Evolutionary conservation across 2,888 invertebrate genomes (phyloP).

Genomic region (Gortyna flavago): DNA sequence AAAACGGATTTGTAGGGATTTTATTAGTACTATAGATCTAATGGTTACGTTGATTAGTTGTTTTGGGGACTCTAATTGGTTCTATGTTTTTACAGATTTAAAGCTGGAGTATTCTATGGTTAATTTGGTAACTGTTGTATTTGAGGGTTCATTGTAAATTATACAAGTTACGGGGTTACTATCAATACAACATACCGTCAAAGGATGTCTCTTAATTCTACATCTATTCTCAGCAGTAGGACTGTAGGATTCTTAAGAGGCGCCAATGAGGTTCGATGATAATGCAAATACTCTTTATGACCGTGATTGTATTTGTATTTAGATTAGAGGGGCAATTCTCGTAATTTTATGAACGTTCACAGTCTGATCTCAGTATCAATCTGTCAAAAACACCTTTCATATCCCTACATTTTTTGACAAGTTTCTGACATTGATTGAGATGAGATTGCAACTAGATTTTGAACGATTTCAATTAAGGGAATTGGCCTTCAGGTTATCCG

Average conservation of each 20-base stretch:
- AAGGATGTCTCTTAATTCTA: not conserved
- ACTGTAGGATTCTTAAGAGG: not conserved
- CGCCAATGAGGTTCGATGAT: not conserved
- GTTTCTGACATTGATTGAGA: not conserved
- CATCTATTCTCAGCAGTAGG: not conserved
- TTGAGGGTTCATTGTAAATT: conserved; percentile 15
- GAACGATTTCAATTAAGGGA: not conserved
- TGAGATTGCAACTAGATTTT: not conserved
- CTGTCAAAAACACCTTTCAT: no score
- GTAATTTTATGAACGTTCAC: not conserved
- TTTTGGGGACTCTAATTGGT: conserved; percentile 55
- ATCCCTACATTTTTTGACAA: not conserved
- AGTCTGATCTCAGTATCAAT: no score
- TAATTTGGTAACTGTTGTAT: conserved; percentile 11
- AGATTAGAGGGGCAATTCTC: not conserved
- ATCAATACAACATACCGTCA: not conserved
- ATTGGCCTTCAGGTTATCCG: not conserved
- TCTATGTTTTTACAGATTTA: conserved; percentile 22
- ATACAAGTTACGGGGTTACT: not conserved
- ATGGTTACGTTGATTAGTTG: conserved; percentile 48
- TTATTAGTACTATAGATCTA: conserved; percentile 57
- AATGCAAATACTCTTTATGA: not conserved
- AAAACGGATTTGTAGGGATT: conserved; percentile 61
- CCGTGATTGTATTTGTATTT: not conserved
- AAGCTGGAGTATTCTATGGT: conserved; percentile 15